phyloP scores from a whole-genome alignment of 2,888 invertebrate species.

The Toxonevra muliebris region DNA sequence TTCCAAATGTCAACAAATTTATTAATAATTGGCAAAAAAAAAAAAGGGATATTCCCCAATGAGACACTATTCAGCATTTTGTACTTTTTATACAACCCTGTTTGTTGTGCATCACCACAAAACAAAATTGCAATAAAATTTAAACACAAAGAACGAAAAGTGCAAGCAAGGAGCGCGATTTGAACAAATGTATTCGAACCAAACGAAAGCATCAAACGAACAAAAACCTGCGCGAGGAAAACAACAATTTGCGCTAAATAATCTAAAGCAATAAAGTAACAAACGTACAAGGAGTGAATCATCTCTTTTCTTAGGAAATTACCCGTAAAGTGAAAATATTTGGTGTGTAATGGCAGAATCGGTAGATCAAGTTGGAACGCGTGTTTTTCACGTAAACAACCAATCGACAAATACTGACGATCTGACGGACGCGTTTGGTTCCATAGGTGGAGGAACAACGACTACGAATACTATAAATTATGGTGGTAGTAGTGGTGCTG shows the following conservation, averaged over 20 bases:
- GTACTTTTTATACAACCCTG: too few species aligned
- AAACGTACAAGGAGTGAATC: too few species aligned
- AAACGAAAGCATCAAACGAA: not conserved
- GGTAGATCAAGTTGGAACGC: constrained; percentile 51
- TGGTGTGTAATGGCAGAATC: constrained; percentile 36
- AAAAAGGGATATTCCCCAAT: too few species aligned
- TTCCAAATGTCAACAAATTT: too few species aligned
- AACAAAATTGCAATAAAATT: constrained; percentile 15
- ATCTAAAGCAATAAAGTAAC: too few species aligned
- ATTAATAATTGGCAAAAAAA: too few species aligned
- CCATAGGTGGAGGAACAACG: constrained; percentile 37
- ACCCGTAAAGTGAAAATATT: too few species aligned
- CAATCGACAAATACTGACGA: constrained; percentile 51
- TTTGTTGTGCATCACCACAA: too few species aligned
- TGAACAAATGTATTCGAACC: not conserved
- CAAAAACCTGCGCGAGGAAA: too few species aligned
- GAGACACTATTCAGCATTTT: too few species aligned
- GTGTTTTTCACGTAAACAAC: constrained; percentile 33
- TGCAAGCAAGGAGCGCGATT: not conserved
- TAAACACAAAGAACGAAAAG: constrained; percentile 7
- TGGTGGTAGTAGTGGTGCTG: constrained; percentile 32
- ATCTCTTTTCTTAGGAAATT: too few species aligned
- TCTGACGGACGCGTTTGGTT: constrained; percentile 56
- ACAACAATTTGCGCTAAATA: too few species aligned
- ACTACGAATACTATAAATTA: constrained; percentile 14